Base-by-base conservation (phyloP, 2,797 vertebrate genomes). In the Falco concolor region DNA sequence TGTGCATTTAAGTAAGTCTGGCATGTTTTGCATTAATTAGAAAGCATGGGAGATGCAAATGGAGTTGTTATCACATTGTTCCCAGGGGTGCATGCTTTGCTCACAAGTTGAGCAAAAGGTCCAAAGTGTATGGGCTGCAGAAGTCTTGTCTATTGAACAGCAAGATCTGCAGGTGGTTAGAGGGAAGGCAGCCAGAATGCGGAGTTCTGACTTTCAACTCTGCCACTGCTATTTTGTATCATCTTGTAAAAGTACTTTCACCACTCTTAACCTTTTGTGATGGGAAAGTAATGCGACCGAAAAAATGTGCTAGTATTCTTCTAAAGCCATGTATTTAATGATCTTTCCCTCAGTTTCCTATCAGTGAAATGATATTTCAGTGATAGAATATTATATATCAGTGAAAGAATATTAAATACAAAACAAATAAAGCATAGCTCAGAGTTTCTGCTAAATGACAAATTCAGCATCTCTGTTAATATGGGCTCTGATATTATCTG, bases 21-120 rank as follows among this genome's bases (percentile, higher is more conserved):
- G 7, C 49, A 83, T 57, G 57, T 94, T 90, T 81, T 84, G 44
- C 28, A 94, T 95, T 95, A 94, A 95, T 88, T 95, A 72, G n/a
- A 93, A 84, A 68, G 47, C 76, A 78, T 5, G 2, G 28, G 47
- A 94, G 78, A 85, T 68, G 76, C 74, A 97, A 92, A 95, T 45
- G 16, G 80, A 89, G 80, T 90, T 93, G 87, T 65, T 69, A 28
- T 44, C 53, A 34, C 25, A n/a, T 83, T 92, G 63, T 89, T 87
- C 67, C 27, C 23, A 36, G 21, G n/a, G 32, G 44, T 17, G 6
- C 56, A 42, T 60, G 28, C 52, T 84, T 77, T 83, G 14, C 36
- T 87, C 44, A 76, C n/a, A 90, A 68, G 59, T 45, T 65, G 63
- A 92, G 67, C 19, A 34, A 82, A 90, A 78, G 25, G 49, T 18